Conservation (phyloP, 2,797 vertebrate genomes). For the Xerus rutilus region DNA sequence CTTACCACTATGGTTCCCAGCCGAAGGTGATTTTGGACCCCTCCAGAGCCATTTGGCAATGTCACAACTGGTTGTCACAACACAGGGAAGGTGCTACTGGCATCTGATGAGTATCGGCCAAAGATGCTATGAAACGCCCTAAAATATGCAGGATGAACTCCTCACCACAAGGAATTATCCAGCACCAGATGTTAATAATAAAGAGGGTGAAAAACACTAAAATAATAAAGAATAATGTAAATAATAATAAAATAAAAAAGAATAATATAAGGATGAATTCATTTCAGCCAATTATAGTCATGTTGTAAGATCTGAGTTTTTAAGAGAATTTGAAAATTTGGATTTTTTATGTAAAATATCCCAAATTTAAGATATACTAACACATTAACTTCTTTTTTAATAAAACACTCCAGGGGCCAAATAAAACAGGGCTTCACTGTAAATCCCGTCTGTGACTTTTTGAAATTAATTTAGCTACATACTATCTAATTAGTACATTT, state of each 20-base stretch:
- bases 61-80: not conserved
- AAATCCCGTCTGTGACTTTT: not conserved
- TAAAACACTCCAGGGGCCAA: conserved; percentile 5
- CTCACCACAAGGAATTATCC: not conserved
- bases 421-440: conserved; percentile 41
- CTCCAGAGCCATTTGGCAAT: not conserved
- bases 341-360: conserved; percentile 29
- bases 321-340: not conserved
- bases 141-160: not conserved
- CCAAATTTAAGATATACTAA: conserved; percentile 42
- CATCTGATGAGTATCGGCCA: not conserved
- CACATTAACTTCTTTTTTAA: not conserved
- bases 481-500: not conserved
- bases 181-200: not conserved
- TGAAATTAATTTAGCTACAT: conserved; percentile 1
- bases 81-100: not conserved
- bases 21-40: not conserved
- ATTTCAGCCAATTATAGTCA: not conserved
- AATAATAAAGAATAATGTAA: not conserved
- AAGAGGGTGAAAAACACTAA: not conserved
- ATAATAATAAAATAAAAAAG: not conserved
- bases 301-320: not conserved
- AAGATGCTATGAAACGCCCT: not conserved
- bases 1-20: not conserved
- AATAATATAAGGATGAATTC: not conserved